Conservation (phyloP, 1,140 invertebrate genomes). For the Drosophila ogumai region DNA sequence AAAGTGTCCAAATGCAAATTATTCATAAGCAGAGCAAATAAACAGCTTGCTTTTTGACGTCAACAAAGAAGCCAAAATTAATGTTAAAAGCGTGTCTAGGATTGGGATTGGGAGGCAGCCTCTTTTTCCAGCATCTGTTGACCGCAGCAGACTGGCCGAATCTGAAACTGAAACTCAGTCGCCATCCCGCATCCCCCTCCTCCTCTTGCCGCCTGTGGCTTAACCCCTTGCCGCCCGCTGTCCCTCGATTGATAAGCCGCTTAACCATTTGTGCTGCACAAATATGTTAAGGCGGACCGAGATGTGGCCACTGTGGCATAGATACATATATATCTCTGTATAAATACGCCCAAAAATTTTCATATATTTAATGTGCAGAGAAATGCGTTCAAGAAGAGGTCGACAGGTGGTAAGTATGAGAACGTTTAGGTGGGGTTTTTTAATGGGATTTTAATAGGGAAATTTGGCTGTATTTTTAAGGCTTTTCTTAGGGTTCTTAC, state of each 20-base stretch:
- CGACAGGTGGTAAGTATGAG: neutral
- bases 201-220: slow-evolving; percentile 46
- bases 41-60: slow-evolving; percentile 23
- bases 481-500: neutral
- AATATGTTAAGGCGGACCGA: slow-evolving; percentile 30
- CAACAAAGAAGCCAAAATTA: slow-evolving; percentile 23
- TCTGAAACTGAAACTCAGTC: neutral
- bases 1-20: slow-evolving; percentile 45
- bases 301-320: slow-evolving; percentile 10
- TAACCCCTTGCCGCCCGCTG: slow-evolving; percentile 20
- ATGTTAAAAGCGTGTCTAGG: slow-evolving; percentile 20
- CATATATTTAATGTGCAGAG: neutral
- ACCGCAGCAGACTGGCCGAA: slow-evolving; percentile 29
- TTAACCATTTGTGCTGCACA: slow-evolving; percentile 45
- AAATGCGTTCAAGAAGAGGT: slow-evolving; percentile 7
- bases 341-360: neutral
- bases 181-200: neutral
- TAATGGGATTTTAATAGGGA: too few relatives aligned
- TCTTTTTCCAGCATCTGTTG: slow-evolving; percentile 13
- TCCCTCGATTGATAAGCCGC: slow-evolving; percentile 39
- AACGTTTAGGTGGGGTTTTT: neutral
- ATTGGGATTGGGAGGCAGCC: neutral
- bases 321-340: neutral
- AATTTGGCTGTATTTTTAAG: neutral
- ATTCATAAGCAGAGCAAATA: slow-evolving; percentile 47